phyloP scores from a whole-genome alignment of 1,140 invertebrate genomes.

The Oryctes rhinoceros region DNA sequence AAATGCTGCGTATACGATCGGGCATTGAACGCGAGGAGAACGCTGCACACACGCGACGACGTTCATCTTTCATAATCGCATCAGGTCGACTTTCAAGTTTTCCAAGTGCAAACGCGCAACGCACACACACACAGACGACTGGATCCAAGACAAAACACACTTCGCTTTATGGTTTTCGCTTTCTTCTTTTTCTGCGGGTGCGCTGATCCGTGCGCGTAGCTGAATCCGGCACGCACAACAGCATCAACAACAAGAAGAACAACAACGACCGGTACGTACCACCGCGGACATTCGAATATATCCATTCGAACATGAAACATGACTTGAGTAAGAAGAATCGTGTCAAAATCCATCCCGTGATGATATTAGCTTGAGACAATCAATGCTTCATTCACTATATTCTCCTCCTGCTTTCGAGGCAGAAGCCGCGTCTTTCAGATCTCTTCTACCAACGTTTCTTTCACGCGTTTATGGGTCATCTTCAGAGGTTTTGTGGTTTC shows the following conservation, averaged over 20 bases:
- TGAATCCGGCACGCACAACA: slow-evolving; percentile 17
- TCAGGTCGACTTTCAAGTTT: slow-evolving; percentile 44
- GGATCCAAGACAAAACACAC: slow-evolving; percentile 36
- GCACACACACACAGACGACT: background rate
- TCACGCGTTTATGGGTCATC: too few species aligned
- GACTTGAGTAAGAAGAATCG: too few species aligned
- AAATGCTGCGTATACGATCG: slow-evolving; percentile 17
- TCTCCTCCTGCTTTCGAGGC: too few species aligned
- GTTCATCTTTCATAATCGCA: slow-evolving; percentile 44
- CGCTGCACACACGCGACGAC: slow-evolving; percentile 35
- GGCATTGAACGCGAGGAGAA: slow-evolving; percentile 31
- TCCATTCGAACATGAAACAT: too few species aligned
- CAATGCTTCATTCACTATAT: too few species aligned
- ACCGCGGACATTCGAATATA: background rate
- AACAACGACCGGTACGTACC: background rate
- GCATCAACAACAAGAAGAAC: slow-evolving; percentile 2
- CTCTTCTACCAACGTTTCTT: too few species aligned
- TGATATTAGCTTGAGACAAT: too few species aligned
- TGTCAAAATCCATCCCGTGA: too few species aligned
- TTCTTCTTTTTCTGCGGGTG: background rate
- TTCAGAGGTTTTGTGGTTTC: too few species aligned
- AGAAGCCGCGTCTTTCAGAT: too few species aligned
- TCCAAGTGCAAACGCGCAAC: slow-evolving; percentile 41
- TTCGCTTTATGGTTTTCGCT: slow-evolving; percentile 24
- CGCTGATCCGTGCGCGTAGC: background rate